Conservation (phyloP, 1,140 invertebrate species). For the Neoseiulus cucumeris region DNA sequence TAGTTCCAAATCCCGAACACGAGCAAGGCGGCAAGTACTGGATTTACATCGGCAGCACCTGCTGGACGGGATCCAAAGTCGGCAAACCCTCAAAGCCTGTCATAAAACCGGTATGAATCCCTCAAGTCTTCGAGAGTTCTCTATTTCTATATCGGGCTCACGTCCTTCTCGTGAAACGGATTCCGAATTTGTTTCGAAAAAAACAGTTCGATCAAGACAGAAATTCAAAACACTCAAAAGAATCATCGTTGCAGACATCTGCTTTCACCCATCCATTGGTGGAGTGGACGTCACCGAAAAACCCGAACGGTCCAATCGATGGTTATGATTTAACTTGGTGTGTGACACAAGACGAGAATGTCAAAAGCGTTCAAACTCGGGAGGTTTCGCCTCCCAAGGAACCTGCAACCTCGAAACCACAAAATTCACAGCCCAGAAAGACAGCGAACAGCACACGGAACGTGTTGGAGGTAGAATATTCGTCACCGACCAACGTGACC, state of each 20-base stretch:
- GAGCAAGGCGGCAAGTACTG: conserved; percentile 2
- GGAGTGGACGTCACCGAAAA: not conserved
- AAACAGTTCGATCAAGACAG: too few relatives aligned
- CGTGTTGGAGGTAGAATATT: not conserved
- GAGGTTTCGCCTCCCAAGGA: not conserved
- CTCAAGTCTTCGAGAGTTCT: too few relatives aligned
- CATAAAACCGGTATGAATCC: not conserved
- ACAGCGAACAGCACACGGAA: not conserved
- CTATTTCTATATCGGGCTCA: too few relatives aligned
- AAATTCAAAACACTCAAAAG: too few relatives aligned
- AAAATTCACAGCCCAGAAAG: not conserved
- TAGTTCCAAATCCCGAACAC: not conserved
- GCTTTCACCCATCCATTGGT: not conserved
- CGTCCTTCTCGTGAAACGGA: too few relatives aligned
- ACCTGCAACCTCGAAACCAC: not conserved
- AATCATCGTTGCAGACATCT: not conserved
- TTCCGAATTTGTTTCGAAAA: too few relatives aligned
- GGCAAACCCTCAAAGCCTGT: not conserved
- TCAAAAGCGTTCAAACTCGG: not conserved
- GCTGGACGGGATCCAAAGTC: conserved; percentile 3
- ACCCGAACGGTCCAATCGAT: conserved; percentile 2
- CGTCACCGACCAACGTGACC: not conserved
- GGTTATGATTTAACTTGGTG: not conserved
- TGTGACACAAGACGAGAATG: not conserved
- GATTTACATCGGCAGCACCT: not conserved